A percentile compares a stretch with the other conserved stretches of the same genome.
phyloP scores from a whole-genome alignment of 2,113 vertebrate genomes.

The Excalfactoria chinensis region DNA sequence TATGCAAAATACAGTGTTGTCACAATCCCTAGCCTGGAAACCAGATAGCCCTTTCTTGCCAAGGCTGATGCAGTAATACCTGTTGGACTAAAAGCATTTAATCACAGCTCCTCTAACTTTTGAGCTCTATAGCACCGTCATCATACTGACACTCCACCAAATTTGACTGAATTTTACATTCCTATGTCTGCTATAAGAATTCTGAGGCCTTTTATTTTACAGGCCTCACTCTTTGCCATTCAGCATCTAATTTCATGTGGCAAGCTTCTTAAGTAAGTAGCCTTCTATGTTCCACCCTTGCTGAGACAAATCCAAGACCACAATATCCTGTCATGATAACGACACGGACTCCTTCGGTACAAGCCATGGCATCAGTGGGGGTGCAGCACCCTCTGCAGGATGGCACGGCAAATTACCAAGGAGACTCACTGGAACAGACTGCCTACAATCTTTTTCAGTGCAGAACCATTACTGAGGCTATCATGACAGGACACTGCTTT shows the following conservation, averaged over 20 bases:
- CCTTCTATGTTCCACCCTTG: background rate
- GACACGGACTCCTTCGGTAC: background rate
- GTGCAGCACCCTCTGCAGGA: constrained; percentile 64
- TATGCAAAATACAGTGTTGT: background rate
- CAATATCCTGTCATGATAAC: background rate
- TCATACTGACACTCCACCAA: background rate
- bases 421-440: background rate
- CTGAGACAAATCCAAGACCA: background rate
- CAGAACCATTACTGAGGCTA: background rate
- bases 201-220: background rate
- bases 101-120: background rate
- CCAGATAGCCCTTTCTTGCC: background rate
- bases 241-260: background rate
- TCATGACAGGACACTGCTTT: background rate
- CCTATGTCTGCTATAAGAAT: background rate
- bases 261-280: background rate
- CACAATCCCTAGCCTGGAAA: background rate
- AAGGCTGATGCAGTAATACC: background rate
- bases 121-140: background rate
- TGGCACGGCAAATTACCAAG: background rate
- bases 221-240: background rate
- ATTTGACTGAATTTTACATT: background rate
- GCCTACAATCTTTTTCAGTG: background rate
- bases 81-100: background rate
- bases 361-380: background rate